These are phyloP conservation scores for Metridium senile DNA, from an alignment of 92 coral and sea anemone genomes.

Conservation along the genomic window DNA sequence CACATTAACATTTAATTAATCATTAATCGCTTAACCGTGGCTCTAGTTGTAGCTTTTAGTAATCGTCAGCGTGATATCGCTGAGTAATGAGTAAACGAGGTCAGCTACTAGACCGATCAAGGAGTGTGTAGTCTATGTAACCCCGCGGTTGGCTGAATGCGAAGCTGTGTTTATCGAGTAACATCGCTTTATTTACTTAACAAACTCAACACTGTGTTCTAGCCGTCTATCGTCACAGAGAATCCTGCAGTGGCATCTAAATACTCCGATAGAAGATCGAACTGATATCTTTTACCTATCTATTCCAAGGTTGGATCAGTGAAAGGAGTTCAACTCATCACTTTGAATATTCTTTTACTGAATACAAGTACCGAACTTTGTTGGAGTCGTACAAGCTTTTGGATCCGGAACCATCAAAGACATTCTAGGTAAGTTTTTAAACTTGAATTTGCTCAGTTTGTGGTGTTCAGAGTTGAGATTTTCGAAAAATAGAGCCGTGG, in stretches of 20 bases:
- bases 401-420: no score
- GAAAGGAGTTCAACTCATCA: background rate
- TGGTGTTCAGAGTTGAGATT: no score
- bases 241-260: slow-evolving; percentile 3
- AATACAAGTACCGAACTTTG: background rate
- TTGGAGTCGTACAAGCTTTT: no score
- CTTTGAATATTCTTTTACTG: background rate
- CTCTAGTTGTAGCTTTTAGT: no score
- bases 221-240: slow-evolving; percentile 14
- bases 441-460: no score
- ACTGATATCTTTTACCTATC: background rate
- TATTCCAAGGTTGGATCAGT: background rate
- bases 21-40: background rate
- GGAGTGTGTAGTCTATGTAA: no score
- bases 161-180: slow-evolving; percentile 1
- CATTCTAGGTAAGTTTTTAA: no score
- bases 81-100: no score
- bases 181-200: background rate
- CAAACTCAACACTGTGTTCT: slow-evolving; percentile 2
- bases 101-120: no score
- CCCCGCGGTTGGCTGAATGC: no score
- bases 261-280: slow-evolving; percentile 7
- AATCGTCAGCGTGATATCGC: no score
- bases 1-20: no score
- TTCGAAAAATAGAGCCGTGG: background rate